Percentiles rank a stretch among this genome's conserved stretches.
These are phyloP conservation scores for Camponotus vicinus DNA, from an alignment of 1,140 invertebrate species.

Conservation along the genomic window DNA sequence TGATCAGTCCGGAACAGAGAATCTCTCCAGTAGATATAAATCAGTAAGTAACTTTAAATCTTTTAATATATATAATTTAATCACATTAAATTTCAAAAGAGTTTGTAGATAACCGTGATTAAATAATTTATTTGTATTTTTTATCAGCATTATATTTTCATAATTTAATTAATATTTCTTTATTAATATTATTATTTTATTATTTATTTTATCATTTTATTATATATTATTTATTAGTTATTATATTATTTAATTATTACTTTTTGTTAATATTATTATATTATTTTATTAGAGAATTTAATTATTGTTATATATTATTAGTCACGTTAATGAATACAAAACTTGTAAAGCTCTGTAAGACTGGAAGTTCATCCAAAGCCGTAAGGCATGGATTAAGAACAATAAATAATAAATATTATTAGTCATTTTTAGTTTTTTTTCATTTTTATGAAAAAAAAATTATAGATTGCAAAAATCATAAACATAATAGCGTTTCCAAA, in stretches of 20 bases:
- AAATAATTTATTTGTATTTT: not conserved
- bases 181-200: too few species aligned
- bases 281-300: not conserved
- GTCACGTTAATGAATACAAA: too few species aligned
- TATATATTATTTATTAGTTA: not conserved
- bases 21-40: constrained; percentile 72
- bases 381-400: too few species aligned
- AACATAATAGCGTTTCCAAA: not conserved
- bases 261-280: constrained; percentile 23
- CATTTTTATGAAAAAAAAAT: too few species aligned
- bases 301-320: too few species aligned
- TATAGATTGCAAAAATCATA: too few species aligned
- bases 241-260: not conserved
- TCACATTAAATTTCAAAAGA: not conserved
- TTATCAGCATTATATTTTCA: not conserved
- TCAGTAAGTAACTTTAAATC: constrained; percentile 66
- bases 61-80: not conserved
- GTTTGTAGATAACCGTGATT: not conserved
- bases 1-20: constrained; percentile 76
- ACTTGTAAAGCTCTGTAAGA: too few species aligned
- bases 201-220: not conserved
- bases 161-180: not conserved
- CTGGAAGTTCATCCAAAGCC: too few species aligned
- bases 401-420: too few species aligned
- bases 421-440: too few species aligned